Conservation (phyloP, 2,113 vertebrate genomes). For the Dipodomys ordii region DNA sequence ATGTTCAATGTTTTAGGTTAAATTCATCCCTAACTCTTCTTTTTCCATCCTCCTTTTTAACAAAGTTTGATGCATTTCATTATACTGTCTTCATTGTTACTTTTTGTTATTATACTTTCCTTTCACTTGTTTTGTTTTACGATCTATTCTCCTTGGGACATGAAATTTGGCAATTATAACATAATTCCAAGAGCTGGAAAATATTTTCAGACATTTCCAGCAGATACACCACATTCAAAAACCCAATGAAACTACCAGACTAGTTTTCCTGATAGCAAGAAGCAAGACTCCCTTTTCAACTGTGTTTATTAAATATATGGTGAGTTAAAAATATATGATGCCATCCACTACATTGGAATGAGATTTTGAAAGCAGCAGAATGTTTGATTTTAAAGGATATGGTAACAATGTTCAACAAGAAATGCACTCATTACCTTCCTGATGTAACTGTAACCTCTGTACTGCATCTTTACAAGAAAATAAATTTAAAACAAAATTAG, state of each 20-base stretch:
- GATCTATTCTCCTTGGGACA: background rate
- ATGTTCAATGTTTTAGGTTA: no score
- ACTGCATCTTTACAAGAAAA: no score
- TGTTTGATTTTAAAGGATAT: background rate
- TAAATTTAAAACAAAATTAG: constrained; percentile 52
- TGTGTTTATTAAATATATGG: background rate
- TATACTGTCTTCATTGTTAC: background rate
- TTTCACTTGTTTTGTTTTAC: background rate
- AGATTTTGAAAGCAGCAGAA: constrained; percentile 25
- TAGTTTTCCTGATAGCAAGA: background rate
- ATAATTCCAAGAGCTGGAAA: constrained; percentile 8
- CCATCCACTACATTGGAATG: constrained; percentile 27
- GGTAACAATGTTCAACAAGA: no score
- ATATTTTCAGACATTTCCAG: background rate
- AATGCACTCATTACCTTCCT: no score
- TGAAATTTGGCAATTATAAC: background rate
- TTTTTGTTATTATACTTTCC: background rate
- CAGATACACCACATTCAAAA: background rate
- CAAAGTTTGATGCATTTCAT: no score
- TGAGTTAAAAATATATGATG: background rate
- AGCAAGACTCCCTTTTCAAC: background rate
- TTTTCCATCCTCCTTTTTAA: no score
- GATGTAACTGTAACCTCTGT: no score
- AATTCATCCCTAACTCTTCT: no score
- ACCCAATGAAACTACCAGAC: background rate